Base-by-base conservation (phyloP, 2,797 vertebrate genomes). In the Enteromius viviparus region DNA sequence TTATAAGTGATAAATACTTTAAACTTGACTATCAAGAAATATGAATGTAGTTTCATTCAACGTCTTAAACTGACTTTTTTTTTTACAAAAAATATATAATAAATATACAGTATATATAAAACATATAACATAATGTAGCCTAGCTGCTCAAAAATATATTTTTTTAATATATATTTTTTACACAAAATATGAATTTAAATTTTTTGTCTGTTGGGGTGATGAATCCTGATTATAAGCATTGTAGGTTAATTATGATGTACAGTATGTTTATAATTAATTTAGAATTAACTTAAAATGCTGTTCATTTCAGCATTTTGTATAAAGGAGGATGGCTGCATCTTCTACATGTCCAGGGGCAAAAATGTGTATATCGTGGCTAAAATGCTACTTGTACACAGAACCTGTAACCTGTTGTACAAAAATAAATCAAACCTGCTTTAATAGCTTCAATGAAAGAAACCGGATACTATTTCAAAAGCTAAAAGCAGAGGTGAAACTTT, bases 401-500 rank as follows among this genome's bases (percentile, higher is more conserved):
- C 6, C 19, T 14, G 12, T 23, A 26, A 26, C n/a, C 14, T 26
- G 5, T 75, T 14, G 6, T 17, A 37, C 0, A 15, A 37, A n/a
- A 55, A 37, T 32, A 4, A 55, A 58, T 60, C 1, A 58, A 40
- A 75, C 19, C 6, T 40, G 6, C 14, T 21, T 23, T 15, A 40
- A 76, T 10, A 60, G 49, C 51, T 37, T 37, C 0, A 40, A 23
- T 17, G 3, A 23, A 14, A n/a, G 11, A 15, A 64, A 23, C 55
- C 3, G 23, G 32, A 12, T 14, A 47, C 10, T 0, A 78, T 58
- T 62, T 55, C 49, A 55, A 34, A 51, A 64, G 64, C 14, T 37
- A 51, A 62, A 45, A 71, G 23, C 26, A 71, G 17, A 75, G 62
- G 80, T 82, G 17, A 53, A 76, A 82, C 71, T 75, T 64, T n/a